phyloP scores from a whole-genome alignment of 2,888 invertebrate genomes.

The Buathra laborator region DNA sequence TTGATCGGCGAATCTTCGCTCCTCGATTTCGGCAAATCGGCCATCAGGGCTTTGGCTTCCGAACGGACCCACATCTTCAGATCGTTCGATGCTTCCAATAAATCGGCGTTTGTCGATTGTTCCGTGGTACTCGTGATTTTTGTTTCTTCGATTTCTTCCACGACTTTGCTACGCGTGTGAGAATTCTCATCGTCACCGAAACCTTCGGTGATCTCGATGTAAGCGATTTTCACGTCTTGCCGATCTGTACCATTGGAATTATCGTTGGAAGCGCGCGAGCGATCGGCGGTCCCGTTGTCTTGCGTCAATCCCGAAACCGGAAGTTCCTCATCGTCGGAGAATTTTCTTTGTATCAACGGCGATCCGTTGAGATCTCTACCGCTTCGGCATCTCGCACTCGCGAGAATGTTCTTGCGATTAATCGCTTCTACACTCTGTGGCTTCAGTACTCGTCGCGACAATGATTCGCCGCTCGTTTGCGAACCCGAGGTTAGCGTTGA shows the following conservation, averaged over 20 bases:
- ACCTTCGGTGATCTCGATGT: slow-evolving; percentile 80
- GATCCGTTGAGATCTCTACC: slow-evolving; percentile 92
- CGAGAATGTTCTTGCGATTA: slow-evolving; percentile 94
- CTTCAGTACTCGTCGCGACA: slow-evolving; percentile 90
- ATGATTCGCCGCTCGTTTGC: slow-evolving; percentile 88
- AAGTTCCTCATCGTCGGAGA: slow-evolving; percentile 83
- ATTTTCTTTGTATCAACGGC: slow-evolving; percentile 90
- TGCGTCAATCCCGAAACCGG: slow-evolving; percentile 66
- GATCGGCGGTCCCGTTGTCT: slow-evolving; percentile 64
- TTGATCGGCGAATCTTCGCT: slow-evolving; percentile 25
- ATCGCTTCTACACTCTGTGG: slow-evolving; percentile 93
- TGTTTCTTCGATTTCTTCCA: slow-evolving; percentile 84
- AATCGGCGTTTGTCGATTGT: slow-evolving; percentile 84
- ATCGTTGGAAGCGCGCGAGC: slow-evolving; percentile 54
- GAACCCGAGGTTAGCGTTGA: slow-evolving; percentile 91
- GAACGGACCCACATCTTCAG: slow-evolving; percentile 80
- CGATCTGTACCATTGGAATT: slow-evolving; percentile 42
- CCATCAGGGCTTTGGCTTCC: slow-evolving; percentile 76
- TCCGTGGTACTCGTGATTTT: slow-evolving; percentile 85
- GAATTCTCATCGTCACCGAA: slow-evolving; percentile 86
- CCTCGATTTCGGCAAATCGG: slow-evolving; percentile 57
- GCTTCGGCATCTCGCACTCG: slow-evolving; percentile 94
- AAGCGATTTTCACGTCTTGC: slow-evolving; percentile 80
- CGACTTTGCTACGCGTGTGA: slow-evolving; percentile 84
- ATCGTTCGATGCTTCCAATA: slow-evolving; percentile 79